Evolutionary conservation across 2,888 invertebrate genomes (phyloP).

Genomic region (Heteromurus nitidus): DNA sequence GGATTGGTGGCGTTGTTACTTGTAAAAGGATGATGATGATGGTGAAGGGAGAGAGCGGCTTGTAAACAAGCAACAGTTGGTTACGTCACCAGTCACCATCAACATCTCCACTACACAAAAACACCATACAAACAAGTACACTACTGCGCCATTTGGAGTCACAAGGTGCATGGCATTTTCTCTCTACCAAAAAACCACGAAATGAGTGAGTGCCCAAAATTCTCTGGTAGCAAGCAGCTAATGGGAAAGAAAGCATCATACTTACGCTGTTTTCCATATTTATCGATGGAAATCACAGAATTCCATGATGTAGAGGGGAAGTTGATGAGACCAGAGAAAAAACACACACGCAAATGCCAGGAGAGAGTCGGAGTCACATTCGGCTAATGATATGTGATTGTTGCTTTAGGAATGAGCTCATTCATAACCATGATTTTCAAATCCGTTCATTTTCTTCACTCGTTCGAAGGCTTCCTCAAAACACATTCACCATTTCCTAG

Average conservation of each 20-base stretch:
- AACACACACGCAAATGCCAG: no score
- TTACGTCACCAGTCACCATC: slow-evolving; percentile 45
- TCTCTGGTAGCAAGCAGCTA: background rate
- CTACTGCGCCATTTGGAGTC: background rate
- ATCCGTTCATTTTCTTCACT: background rate
- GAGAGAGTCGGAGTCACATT: no score
- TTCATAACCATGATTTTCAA: slow-evolving; percentile 13
- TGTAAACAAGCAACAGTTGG: slow-evolving; percentile 46
- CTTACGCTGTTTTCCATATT: background rate
- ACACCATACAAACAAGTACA: background rate
- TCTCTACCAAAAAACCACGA: background rate
- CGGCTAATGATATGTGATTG: no score
- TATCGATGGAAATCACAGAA: background rate
- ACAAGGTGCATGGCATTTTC: background rate
- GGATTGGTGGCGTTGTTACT: background rate
- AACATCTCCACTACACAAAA: background rate
- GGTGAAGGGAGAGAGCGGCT: background rate
- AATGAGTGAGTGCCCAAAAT: background rate
- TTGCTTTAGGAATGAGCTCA: background rate
- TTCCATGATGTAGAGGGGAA: no score
- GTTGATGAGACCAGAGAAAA: no score
- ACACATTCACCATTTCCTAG: background rate
- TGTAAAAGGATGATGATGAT: background rate
- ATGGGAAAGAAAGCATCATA: no score
- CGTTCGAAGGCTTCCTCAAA: background rate